Conservation (phyloP, 2,113 vertebrate genomes). For the Ciconia maguari region DNA sequence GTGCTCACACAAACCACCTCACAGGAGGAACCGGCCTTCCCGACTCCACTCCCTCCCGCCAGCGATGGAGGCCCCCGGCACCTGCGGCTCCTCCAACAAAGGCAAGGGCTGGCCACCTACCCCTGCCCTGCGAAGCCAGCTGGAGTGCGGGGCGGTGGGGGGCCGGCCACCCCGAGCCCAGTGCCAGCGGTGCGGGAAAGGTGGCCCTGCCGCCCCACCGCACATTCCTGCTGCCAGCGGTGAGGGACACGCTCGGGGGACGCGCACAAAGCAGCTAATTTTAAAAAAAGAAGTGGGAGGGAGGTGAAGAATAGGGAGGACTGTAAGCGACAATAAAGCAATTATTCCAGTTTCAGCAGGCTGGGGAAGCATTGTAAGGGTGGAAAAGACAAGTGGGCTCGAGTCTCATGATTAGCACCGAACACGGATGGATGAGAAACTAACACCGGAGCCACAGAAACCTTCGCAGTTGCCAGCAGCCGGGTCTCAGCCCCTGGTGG, state of each 20-base stretch:
- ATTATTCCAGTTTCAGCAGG: background rate
- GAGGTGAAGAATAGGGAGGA: background rate
- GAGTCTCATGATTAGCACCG: background rate
- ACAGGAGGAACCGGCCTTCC: background rate
- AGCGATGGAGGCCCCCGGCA: background rate
- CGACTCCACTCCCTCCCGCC: background rate
- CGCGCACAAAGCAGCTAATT: constrained; percentile 26
- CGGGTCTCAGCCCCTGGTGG: background rate
- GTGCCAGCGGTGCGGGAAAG: background rate
- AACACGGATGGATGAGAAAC: background rate
- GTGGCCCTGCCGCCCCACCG: background rate
- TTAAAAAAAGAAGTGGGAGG: background rate
- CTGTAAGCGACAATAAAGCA: background rate
- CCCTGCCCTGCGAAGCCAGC: background rate
- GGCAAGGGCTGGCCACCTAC: background rate
- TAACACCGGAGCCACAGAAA: background rate
- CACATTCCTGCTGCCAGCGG: background rate
- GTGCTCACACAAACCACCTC: background rate
- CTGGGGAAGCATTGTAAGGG: background rate
- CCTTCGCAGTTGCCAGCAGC: background rate
- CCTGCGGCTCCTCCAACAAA: constrained; percentile 7
- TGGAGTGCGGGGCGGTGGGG: background rate
- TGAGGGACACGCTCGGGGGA: constrained; percentile 6
- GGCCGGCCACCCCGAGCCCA: background rate
- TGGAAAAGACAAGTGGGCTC: background rate